These are phyloP conservation scores for Agelas oroides DNA, from an alignment of 37 sponge, comb jelly and placozoan genomes.

Conservation along the genomic window DNA sequence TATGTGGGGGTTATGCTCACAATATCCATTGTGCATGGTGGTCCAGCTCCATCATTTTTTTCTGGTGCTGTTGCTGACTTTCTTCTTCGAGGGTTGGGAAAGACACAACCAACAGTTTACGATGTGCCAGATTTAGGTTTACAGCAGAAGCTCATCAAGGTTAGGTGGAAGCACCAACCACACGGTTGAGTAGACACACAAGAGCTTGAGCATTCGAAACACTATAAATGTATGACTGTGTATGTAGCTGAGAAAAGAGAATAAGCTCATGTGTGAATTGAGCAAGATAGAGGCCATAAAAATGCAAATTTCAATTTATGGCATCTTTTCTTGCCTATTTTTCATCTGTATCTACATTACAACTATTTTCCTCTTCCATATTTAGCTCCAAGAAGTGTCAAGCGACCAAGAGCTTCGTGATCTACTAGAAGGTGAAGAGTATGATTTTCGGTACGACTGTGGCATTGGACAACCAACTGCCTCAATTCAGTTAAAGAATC, in stretches of 20 bases:
- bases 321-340: no score
- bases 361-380: no score
- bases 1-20: conserved; percentile 8
- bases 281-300: no score
- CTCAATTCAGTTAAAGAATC: neutral
- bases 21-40: conserved; percentile 23
- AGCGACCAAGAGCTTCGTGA: neutral
- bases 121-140: neutral
- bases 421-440: conserved; percentile 7
- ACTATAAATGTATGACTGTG: neutral
- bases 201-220: neutral
- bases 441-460: conserved; percentile 5
- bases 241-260: neutral
- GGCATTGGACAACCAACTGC: neutral
- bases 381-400: neutral
- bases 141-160: neutral
- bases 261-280: neutral
- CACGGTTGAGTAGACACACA: neutral
- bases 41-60: conserved; percentile 21
- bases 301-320: no score
- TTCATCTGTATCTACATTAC: no score
- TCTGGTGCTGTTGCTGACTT: conserved; percentile 22
- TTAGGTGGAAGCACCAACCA: no score
- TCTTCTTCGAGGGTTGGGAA: neutral
- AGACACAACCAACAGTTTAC: neutral